Base-by-base conservation (phyloP, 2,888 invertebrate genomes). In the Melinopterus prodromus region DNA sequence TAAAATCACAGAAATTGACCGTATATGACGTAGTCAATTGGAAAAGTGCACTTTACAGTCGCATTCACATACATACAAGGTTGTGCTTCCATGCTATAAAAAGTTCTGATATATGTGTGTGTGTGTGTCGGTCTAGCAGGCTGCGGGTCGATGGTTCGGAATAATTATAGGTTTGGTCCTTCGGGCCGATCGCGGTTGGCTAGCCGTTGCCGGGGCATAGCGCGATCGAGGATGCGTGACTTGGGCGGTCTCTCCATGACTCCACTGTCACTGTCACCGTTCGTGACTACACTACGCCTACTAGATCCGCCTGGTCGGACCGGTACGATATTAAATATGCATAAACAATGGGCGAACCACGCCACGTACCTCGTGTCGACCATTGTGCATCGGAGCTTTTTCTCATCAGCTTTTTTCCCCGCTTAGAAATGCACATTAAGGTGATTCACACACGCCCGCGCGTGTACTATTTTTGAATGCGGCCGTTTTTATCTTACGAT, bases 211-310 rank as follows among this genome's bases (percentile, higher is more conserved):
- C 86, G 86, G 35, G 74, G 87, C 85, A 84, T 86, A 87, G 86
- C 87, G 87, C 84, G 86, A 86, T 84, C 87, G 86, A 85, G 86
- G 87, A 88, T 88, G 87, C 88, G 87, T 88, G 88, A 87, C 88
- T 87, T 84, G 87, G 88, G 87, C 87, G 87, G 87, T 86, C 85
- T 85, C 84, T 85, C 84, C 86, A 85, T 86, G 86, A 86, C 85
- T 87, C 86, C 83, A 86, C 86, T 87, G 86, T 87, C 86, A 87
- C 87, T 87, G 87, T 86, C 85, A 84, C 82, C 82, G 85, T 88
- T 87, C 87, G 87, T 87, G 87, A 87, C 87, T 86, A 82, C 83
- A 86, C 83, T 87, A 87, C 87, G 87, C 88, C 88, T 87, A 86
- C 87, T 84, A 85, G 86, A 84, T 84, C 86, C 87, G 85, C 86